Evolutionary conservation across 2,113 vertebrate genomes (phyloP).

Genomic region (Carettochelys insculpta): DNA sequence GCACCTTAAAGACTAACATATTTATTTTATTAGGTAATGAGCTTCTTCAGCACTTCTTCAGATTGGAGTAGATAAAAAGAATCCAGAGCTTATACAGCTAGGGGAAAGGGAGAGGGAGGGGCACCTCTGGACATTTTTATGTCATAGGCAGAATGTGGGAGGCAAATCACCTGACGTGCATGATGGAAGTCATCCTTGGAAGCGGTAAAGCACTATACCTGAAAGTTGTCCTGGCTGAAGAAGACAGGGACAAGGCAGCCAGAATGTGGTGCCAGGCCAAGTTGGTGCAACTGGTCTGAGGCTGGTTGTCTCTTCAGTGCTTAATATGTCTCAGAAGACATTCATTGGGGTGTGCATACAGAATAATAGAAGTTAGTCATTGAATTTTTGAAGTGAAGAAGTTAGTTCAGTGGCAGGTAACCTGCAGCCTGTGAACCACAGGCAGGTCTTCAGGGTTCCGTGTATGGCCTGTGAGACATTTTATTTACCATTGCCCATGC

Average conservation of each 20-base stretch:
- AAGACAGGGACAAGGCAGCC: background rate
- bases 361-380: background rate
- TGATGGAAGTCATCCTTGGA: background rate
- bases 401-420: background rate
- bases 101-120: no score
- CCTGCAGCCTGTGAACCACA: no score
- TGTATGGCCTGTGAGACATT: no score
- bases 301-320: background rate
- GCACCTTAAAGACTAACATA: no score
- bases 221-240: fast-evolving
- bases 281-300: background rate
- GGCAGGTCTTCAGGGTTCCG: no score
- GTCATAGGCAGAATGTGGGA: background rate
- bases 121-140: background rate
- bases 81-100: no score
- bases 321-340: background rate
- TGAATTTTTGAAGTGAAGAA: background rate
- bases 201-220: background rate
- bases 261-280: background rate
- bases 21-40: no score
- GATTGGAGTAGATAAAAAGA: no score
- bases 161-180: background rate
- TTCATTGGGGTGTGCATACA: background rate
- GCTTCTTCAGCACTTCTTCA: no score
- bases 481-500: no score